Evolutionary conservation across 2,113 vertebrate species (phyloP), one percentile per base, ranked within the genome.

Genomic region (Vanacampus margaritifer): DNA sequence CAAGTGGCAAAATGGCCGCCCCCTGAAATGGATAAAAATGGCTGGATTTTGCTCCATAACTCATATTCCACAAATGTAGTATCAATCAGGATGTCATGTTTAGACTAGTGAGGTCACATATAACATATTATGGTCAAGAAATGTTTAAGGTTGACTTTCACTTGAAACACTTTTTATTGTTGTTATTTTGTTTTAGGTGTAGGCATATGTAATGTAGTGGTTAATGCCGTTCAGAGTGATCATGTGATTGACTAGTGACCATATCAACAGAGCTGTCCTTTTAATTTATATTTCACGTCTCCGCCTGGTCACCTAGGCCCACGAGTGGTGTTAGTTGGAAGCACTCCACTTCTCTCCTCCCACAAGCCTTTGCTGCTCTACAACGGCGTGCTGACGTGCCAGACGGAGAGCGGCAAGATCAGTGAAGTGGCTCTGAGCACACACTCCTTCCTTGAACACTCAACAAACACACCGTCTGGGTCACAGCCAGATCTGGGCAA

Each of bases 341-440:
- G 87, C 78, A 97, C 93, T 0, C 88, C 94, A 48, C 89, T 99
- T 50, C 95, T 94, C 6, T 98, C 94, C 86, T 95, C 93, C 79
- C 93, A 98, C 65, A 99, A 95, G 78, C 97, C 96, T 84, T 84
- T 98, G 87, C 93, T 98, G 58, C 72, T 99, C 50, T 91, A 97
- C 87, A 97, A 98, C 2, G 96, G 97, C 54, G 94, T 97, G 79
- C 54, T 99, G 86, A 98, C 94, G 1, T 99, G 97, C 89, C 97
- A 99, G 90, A 98, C 94, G 3, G 92, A 91, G 17, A 99, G 93
- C 39, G 97, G 97, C 32, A 96, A 95, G 88, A 93, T 93, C 68
- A 97, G 92, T 65, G 91, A 70, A 72, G 86, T 97, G 72, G 72
- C 78, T 71, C 90, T 99, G 65, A 93, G 87, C 85, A 95, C 97